A percentile compares a stretch with the other conserved stretches of the same genome.
phyloP scores from a whole-genome alignment of 2,888 invertebrate genomes.

The Drosophila robusta region DNA sequence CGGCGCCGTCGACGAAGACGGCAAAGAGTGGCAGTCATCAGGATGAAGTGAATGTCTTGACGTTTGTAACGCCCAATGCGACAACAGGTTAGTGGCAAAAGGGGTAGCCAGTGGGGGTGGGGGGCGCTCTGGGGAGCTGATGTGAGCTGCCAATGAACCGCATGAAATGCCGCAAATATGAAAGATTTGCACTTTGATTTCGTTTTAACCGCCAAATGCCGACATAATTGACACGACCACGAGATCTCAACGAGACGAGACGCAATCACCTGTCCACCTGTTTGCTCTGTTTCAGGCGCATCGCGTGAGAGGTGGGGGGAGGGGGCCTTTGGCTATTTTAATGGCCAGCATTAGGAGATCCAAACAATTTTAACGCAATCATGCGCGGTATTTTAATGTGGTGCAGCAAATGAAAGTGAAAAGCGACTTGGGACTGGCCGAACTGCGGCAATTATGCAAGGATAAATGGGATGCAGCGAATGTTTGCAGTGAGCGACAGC shows the following conservation, averaged over 20 bases:
- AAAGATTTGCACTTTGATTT: slow-evolving; percentile 80
- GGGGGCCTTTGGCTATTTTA: slow-evolving; percentile 56
- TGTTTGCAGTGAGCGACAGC: not conserved
- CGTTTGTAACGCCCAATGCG: slow-evolving; percentile 61
- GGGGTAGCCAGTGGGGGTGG: not conserved
- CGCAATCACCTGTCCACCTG: slow-evolving; percentile 42
- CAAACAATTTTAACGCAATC: slow-evolving; percentile 82
- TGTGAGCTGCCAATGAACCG: slow-evolving; percentile 65
- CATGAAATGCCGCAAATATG: slow-evolving; percentile 68
- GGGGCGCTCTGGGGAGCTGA: not conserved
- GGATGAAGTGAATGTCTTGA: slow-evolving; percentile 73
- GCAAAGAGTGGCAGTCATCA: slow-evolving; percentile 55
- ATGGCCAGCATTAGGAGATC: slow-evolving; percentile 78
- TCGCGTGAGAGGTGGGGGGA: not conserved
- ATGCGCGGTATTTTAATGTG: slow-evolving; percentile 80
- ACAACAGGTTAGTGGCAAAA: slow-evolving; percentile 65
- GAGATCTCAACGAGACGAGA: slow-evolving; percentile 23
- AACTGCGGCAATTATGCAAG: slow-evolving; percentile 57
- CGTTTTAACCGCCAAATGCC: slow-evolving; percentile 68
- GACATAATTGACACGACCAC: slow-evolving; percentile 73
- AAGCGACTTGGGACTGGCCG: slow-evolving; percentile 49
- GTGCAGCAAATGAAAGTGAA: slow-evolving; percentile 79
- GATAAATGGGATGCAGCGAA: slow-evolving; percentile 41
- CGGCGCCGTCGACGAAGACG: slow-evolving; percentile 29
- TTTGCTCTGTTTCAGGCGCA: slow-evolving; percentile 8